phyloP scores from a whole-genome alignment of 2,888 invertebrate genomes.

The Ceriagrion tenellum region DNA sequence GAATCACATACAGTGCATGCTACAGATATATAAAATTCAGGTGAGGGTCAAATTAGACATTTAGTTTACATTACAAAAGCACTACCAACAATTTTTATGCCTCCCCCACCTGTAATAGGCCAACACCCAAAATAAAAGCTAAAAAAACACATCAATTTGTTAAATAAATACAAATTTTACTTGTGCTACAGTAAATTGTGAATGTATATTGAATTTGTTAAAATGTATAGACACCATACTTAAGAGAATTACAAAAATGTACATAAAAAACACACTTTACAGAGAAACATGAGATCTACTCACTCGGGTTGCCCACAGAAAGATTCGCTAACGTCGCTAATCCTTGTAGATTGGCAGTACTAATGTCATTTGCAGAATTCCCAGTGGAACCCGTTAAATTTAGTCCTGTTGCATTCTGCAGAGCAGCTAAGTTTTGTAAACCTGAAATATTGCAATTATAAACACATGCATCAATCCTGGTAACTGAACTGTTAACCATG shows the following conservation, averaged over 20 bases:
- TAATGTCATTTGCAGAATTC: constrained; percentile 77
- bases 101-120: constrained; percentile 69
- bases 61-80: constrained; percentile 54
- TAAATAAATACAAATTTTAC: constrained; percentile 52
- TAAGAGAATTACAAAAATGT: constrained; percentile 69
- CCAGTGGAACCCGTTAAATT: constrained; percentile 74
- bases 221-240: background rate
- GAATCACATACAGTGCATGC: constrained; percentile 60
- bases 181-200: constrained; percentile 40
- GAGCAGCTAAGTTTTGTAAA: constrained; percentile 75
- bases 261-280: constrained; percentile 59
- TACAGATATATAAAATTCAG: constrained; percentile 61
- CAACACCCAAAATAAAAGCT: constrained; percentile 51
- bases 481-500: background rate
- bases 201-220: constrained; percentile 54
- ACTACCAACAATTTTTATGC: constrained; percentile 68
- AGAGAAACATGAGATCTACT: constrained; percentile 70
- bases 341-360: constrained; percentile 80
- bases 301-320: constrained; percentile 77
- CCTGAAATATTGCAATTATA: constrained; percentile 72
- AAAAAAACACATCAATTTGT: constrained; percentile 45
- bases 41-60: constrained; percentile 47
- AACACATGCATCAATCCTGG: background rate
- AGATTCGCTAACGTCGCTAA: constrained; percentile 84
- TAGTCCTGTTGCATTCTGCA: constrained; percentile 74